phyloP scores from a whole-genome alignment of 1,140 invertebrate genomes.

The Lasaia peninsularis region DNA sequence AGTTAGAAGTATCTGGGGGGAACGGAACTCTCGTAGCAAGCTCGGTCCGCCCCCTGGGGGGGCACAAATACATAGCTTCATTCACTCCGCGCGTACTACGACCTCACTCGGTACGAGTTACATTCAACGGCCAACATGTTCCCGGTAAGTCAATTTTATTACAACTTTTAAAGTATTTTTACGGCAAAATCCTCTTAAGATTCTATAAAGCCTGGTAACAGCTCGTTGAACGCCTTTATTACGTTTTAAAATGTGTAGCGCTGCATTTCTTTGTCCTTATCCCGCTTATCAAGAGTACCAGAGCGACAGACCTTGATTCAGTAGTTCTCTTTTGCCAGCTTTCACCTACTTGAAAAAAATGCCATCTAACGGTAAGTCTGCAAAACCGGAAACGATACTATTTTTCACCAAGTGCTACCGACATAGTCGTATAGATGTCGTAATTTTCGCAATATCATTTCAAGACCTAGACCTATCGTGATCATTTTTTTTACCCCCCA shows the following conservation, averaged over 20 bases:
- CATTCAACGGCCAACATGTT: constrained; percentile 96
- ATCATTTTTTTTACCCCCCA: too few relatives aligned
- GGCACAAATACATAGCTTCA: constrained; percentile 91
- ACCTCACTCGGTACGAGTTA: constrained; percentile 94
- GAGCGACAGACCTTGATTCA: too few relatives aligned
- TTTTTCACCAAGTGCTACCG: too few relatives aligned
- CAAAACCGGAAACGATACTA: too few relatives aligned
- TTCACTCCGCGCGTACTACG: constrained; percentile 93
- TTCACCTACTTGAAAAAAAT: too few relatives aligned
- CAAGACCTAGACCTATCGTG: too few relatives aligned
- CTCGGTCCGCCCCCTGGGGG: constrained; percentile 94
- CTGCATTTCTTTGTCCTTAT: background rate
- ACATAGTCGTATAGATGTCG: too few relatives aligned
- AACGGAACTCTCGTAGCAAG: constrained; percentile 97
- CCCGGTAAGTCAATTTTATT: constrained; percentile 78
- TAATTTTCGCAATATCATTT: too few relatives aligned
- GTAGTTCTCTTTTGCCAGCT: too few relatives aligned
- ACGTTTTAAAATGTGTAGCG: constrained; percentile 1
- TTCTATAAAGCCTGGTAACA: constrained; percentile 2
- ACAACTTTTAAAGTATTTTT: constrained; percentile 11
- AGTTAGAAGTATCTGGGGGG: constrained; percentile 88
- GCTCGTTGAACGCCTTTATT: constrained; percentile 11
- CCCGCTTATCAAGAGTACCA: background rate
- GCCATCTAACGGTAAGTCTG: too few relatives aligned
- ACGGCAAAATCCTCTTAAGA: constrained; percentile 12